Conservation (phyloP, 2,888 invertebrate genomes). For the Epistrophe grossulariae region DNA sequence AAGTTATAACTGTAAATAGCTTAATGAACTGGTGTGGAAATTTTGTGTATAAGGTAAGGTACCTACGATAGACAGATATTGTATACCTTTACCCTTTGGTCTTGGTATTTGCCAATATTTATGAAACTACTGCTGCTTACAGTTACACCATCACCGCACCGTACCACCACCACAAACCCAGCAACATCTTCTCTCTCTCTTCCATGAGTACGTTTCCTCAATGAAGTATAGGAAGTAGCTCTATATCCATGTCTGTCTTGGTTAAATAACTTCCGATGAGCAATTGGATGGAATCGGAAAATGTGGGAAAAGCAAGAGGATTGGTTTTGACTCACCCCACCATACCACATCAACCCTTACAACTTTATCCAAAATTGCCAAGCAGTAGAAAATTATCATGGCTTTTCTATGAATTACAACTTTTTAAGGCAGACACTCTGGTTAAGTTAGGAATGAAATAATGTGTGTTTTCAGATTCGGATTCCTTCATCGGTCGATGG, state of each 20-base stretch:
- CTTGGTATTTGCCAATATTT: conserved; percentile 67
- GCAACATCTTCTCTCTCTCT: not conserved
- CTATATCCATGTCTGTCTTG: conserved; percentile 49
- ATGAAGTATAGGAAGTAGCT: conserved; percentile 37
- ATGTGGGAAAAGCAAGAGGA: conserved; percentile 15
- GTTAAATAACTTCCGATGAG: conserved; percentile 59
- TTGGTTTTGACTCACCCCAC: conserved; percentile 1
- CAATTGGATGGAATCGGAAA: conserved; percentile 42
- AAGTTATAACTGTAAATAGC: conserved; percentile 72
- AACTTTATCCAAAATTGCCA: conserved; percentile 53
- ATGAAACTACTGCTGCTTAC: conserved; percentile 48
- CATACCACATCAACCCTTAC: conserved; percentile 8
- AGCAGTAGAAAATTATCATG: conserved; percentile 63
- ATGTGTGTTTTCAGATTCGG: conserved; percentile 55
- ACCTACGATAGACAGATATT: not conserved
- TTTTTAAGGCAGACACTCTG: conserved; percentile 50
- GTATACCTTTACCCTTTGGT: conserved; percentile 18
- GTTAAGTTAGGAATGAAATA: conserved; percentile 62
- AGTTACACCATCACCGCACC: conserved; percentile 6
- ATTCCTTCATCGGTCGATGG: conserved; percentile 38
- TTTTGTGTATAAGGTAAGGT: conserved; percentile 39
- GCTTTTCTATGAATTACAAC: conserved; percentile 63
- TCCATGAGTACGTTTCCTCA: conserved; percentile 40
- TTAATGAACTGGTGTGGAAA: conserved; percentile 69
- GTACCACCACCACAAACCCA: not conserved